Evolutionary conservation across 2,888 invertebrate species (phyloP), one percentile per base, ranked within the genome.

Genomic region (Zaprionus obscuricornis): DNA sequence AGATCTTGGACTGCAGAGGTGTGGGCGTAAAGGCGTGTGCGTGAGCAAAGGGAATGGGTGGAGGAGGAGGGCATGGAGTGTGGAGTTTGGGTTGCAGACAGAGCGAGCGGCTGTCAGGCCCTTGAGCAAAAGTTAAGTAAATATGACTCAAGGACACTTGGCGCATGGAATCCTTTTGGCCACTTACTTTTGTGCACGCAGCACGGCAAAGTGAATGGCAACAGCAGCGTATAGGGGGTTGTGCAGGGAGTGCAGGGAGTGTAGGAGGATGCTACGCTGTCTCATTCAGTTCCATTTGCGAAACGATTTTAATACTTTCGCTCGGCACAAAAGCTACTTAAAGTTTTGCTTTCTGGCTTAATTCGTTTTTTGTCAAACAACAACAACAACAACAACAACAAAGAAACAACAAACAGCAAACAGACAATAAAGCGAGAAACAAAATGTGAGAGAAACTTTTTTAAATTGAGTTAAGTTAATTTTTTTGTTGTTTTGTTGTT

Each of bases 81-180:
- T 0, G 3, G 11, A 11, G 10, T 0, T 22, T 22, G 22, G 22
- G 22, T 4, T 4, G 22, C 22, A 7, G 17, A 17, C 10, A 10
- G 18, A 2, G 6, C 8, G 16, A 2, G 34, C 10, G 11, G 40
- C 26, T 51, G 69, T 37, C 63, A 63, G 50, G 45, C 66, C 51
- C 72, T 73, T 64, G 64, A 70, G 74, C 55, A 60, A 73, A 69
- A 78, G 82, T 78, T 82, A 78, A 78, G 78, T 78, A 82, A 78
- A 78, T 78, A 82, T 82, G 75, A 75, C 70, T 78, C 82, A 78
- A 78, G 78, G 75, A 82, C 82, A 82, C 78, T 78, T 64, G 72
- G 57, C 66, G 63, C 62, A 58, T 56, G 73, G 70, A 70, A 78
- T 78, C 75, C 78, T 69, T 66, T 77, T 78, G 75, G 82, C 81